Evolutionary conservation across 1,140 invertebrate species (phyloP).

Genomic region (Euschistus heros): DNA sequence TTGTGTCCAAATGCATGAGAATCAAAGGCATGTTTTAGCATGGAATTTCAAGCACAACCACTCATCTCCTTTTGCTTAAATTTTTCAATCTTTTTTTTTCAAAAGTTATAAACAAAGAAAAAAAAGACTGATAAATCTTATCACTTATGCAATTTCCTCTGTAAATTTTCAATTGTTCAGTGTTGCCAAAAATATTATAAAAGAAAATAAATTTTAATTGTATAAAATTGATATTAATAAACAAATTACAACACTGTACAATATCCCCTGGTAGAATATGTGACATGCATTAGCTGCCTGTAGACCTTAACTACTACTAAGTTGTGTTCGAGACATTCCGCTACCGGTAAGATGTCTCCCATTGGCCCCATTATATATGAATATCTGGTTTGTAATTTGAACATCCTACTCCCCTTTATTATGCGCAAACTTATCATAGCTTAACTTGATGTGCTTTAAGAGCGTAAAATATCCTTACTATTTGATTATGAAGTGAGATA

Average conservation of each 20-base stretch:
- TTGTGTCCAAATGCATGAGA: not conserved
- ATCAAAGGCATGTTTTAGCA: slow-evolving; percentile 1
- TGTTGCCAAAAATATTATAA: no score
- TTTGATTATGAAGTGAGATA: slow-evolving; percentile 8
- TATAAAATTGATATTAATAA: no score
- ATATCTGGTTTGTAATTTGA: not conserved
- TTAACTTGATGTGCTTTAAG: not conserved
- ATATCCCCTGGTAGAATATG: not conserved
- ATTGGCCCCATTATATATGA: slow-evolving; percentile 13
- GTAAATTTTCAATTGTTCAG: no score
- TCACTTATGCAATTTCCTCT: no score
- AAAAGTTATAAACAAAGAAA: no score
- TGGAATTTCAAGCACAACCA: slow-evolving; percentile 1
- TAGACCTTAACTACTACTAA: slow-evolving; percentile 8
- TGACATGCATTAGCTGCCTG: slow-evolving; percentile 7
- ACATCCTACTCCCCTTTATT: slow-evolving; percentile 1
- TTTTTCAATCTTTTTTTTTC: no score
- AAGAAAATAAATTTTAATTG: no score
- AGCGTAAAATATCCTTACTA: not conserved
- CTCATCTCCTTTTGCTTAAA: not conserved
- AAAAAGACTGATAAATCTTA: no score
- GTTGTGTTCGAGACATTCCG: slow-evolving; percentile 13
- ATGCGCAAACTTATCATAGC: slow-evolving; percentile 8
- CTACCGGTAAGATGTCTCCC: slow-evolving; percentile 12
- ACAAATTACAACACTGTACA: not conserved